Conservation (phyloP, 2,113 vertebrate genomes). For the Coturnix japonica region DNA sequence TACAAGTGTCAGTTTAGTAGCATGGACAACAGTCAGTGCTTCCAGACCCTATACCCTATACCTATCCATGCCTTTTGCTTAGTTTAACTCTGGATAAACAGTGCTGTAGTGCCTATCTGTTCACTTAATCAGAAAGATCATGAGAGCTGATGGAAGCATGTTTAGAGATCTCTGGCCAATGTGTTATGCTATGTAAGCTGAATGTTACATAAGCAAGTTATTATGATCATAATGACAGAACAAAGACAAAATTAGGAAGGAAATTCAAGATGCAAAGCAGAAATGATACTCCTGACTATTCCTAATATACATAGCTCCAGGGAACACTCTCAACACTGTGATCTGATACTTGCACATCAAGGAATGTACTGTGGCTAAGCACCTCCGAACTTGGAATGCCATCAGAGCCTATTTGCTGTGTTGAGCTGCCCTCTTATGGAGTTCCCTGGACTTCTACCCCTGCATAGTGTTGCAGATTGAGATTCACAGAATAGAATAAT, state of each 20-base stretch:
- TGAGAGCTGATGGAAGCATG: neutral
- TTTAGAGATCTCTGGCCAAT: neutral
- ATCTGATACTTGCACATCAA: neutral
- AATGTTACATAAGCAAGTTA: neutral
- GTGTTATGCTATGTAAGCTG: neutral
- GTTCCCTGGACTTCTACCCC: neutral
- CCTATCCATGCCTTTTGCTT: neutral
- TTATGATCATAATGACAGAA: neutral
- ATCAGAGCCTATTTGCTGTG: neutral
- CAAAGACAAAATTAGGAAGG: neutral
- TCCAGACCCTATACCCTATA: neutral
- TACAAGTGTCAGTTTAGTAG: neutral
- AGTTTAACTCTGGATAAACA: neutral
- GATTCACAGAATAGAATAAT: neutral
- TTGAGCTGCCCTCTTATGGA: neutral
- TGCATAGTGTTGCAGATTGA: neutral
- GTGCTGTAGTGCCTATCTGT: neutral
- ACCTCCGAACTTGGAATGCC: neutral
- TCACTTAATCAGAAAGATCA: neutral
- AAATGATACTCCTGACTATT: neutral
- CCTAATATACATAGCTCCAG: neutral
- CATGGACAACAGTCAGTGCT: neutral
- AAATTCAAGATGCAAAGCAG: neutral
- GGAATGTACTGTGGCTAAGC: neutral
- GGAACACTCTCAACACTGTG: neutral